Base-by-base conservation (phyloP, 2,888 invertebrate genomes). In the Acanthosepion esculentum region DNA sequence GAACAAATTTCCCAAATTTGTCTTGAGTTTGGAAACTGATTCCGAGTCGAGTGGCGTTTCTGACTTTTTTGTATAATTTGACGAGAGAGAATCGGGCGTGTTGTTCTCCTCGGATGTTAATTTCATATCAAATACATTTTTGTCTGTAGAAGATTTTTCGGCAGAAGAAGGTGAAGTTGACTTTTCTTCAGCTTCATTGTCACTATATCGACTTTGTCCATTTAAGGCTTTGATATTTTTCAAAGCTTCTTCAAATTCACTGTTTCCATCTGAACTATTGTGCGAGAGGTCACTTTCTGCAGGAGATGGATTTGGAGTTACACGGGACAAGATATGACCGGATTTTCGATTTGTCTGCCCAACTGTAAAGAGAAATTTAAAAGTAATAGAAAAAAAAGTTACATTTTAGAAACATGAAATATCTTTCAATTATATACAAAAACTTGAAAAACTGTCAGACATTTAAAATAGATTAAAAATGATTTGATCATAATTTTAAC, bases 231-330 rank as follows among this genome's bases (percentile, higher is more conserved):
- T 94, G 29, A 94, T 94, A 48, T 94, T 94, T 48, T 94, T 94
- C 41, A 94, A 94, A 64, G 59, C 64, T 64, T 94, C 94, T 64
- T 94, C 94, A 94, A 94, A 64, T 94, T 94, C 94, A 64, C 94
- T 94, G 23, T 94, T 94, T 12, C 59, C 64, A 64, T 94, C 94
- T 12, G 94, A 94, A 94, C 41, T 64, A 41, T 94, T 23, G 26
- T 41, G 48, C 5, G 94, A 59, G 48, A 64, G 48, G 29, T 48
- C 59, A 55, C 55, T 59, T 59, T 94, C 94, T 20, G 59, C 64
- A 26, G 59, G 94, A 48, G 41, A 48, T 33, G 94, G 55, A 55
- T 64, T 94, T 23, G 55, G 33, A 6, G 23, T 59, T 26, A 64
- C 55, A 59, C 59, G 48, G n/a, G 94, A 64, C 64, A 94, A 48